Conservation (phyloP, 2,888 invertebrate genomes). For the Pristionchus arcanus region DNA sequence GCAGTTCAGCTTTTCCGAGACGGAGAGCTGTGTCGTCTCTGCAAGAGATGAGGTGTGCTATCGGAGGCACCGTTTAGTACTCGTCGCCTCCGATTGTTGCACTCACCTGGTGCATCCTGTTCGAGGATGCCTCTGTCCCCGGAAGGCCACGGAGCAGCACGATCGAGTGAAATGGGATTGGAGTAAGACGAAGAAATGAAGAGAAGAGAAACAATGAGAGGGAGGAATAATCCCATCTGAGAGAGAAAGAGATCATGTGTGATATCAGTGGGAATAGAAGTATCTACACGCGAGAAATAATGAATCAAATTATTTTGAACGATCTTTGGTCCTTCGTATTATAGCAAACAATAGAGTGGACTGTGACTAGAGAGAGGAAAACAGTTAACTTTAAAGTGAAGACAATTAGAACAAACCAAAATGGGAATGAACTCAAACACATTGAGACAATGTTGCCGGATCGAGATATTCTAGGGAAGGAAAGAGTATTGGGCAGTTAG, state of each 20-base stretch:
- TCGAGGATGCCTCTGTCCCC: conserved; percentile 36
- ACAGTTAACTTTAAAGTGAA: too few species aligned
- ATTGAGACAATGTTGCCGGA: too few species aligned
- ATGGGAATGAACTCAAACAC: too few species aligned
- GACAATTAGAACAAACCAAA: too few species aligned
- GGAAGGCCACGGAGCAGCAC: not conserved
- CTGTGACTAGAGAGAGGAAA: too few species aligned
- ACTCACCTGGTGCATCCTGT: conserved; percentile 17
- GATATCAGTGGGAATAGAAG: not conserved
- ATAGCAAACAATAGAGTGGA: too few species aligned
- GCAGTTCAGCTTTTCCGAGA: conserved; percentile 29
- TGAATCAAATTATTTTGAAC: too few species aligned
- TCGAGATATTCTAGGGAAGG: too few species aligned
- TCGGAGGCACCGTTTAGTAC: not conserved
- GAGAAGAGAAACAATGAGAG: conserved; percentile 27
- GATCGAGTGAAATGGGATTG: conserved; percentile 40
- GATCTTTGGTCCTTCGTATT: too few species aligned
- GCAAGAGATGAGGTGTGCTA: conserved; percentile 15
- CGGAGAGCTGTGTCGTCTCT: not conserved
- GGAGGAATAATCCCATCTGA: conserved; percentile 29
- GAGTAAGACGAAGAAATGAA: conserved; percentile 3
- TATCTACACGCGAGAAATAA: too few species aligned
- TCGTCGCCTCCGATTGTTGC: not conserved
- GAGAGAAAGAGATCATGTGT: not conserved
- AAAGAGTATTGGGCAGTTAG: too few species aligned